A percentile compares a stretch with the other conserved stretches of the same genome.
These are phyloP conservation scores for Porites rus DNA, from an alignment of 92 coral and sea anemone genomes.

Conservation along the genomic window DNA sequence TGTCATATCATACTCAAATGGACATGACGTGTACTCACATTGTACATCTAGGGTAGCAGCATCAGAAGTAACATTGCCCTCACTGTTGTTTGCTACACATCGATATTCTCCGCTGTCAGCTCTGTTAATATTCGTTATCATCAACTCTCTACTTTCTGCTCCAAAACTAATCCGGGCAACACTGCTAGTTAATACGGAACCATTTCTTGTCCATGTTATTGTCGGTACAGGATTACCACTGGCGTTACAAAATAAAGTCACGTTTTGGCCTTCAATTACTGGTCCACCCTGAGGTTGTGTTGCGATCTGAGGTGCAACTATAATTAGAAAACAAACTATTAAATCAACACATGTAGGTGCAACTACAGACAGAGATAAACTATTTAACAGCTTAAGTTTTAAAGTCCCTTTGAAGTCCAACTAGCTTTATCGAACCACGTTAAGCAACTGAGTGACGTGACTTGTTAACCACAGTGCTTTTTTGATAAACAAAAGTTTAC, in stretches of 20 bases:
- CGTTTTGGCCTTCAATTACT: conserved; percentile 30
- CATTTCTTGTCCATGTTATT: conserved; percentile 54
- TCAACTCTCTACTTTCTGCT: conserved; percentile 12
- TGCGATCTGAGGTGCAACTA: conserved; percentile 40
- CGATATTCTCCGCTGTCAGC: conserved; percentile 42
- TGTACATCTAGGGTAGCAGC: conserved; percentile 22
- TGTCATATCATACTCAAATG: background rate
- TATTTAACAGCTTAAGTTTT: no score
- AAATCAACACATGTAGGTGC: background rate
- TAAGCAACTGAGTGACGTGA: no score
- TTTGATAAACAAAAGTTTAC: background rate
- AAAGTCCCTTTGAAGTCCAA: no score
- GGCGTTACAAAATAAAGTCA: conserved; percentile 35
- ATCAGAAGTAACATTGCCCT: background rate
- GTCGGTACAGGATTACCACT: conserved; percentile 56
- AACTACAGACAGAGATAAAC: no score
- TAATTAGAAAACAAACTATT: background rate
- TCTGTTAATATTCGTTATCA: conserved; percentile 26
- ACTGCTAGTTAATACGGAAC: background rate
- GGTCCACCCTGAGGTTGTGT: conserved; percentile 14
- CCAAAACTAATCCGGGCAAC: conserved; percentile 6
- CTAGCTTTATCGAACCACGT: no score
- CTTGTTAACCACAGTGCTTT: background rate
- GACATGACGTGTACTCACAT: conserved; percentile 29
- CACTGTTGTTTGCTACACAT: conserved; percentile 37